Evolutionary conservation across 2,888 invertebrate species (phyloP).

Genomic region (Hydriomena furcata): DNA sequence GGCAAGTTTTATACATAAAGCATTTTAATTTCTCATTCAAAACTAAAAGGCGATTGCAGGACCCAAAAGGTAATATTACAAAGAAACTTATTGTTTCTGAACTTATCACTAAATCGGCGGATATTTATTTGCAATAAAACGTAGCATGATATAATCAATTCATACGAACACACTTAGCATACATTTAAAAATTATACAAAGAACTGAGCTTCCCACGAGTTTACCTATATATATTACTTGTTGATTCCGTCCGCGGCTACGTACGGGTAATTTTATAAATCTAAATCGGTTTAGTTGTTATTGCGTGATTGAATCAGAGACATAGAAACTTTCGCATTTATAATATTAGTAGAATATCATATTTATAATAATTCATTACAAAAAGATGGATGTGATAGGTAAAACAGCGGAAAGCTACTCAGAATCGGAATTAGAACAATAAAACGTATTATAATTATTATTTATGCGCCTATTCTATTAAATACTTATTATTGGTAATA

Average conservation of each 20-base stretch:
- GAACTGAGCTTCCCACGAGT: not conserved
- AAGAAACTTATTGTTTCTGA: conserved; percentile 23
- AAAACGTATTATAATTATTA: conserved; percentile 5
- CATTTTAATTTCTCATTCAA: conserved; percentile 1
- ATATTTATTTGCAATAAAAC: conserved; percentile 37
- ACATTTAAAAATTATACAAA: conserved; percentile 6
- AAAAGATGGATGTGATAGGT: too few species aligned
- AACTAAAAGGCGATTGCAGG: conserved; percentile 1
- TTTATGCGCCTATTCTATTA: conserved; percentile 2
- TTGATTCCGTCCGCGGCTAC: too few species aligned
- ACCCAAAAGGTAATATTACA: conserved; percentile 5
- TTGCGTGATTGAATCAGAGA: not conserved
- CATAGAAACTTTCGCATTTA: too few species aligned
- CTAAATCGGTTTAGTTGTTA: not conserved
- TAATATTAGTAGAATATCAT: too few species aligned
- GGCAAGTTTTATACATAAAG: conserved; percentile 14
- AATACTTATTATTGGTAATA: conserved; percentile 12
- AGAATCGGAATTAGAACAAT: conserved; percentile 7
- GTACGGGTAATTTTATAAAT: too few species aligned
- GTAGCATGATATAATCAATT: conserved; percentile 15
- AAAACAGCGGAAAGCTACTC: conserved; percentile 1
- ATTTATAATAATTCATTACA: too few species aligned
- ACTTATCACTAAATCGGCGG: conserved; percentile 52
- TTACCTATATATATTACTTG: not conserved
- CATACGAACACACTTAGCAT: conserved; percentile 17